These are phyloP conservation scores for Hiodon tergisus DNA, from an alignment of 2,113 vertebrate genomes.

Conservation along the genomic window DNA sequence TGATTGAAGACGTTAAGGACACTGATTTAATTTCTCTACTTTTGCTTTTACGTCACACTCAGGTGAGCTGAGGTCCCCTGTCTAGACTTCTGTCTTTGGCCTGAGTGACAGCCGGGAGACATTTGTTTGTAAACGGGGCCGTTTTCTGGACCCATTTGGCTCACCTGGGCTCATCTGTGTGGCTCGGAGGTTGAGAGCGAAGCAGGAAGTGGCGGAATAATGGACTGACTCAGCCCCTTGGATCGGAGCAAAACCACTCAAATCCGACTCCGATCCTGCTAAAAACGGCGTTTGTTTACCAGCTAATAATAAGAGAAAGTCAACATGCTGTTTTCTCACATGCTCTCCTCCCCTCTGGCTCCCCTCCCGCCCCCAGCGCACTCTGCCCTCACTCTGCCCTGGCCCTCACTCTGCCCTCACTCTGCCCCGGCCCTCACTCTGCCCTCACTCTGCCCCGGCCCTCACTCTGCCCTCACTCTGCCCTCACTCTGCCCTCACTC, in stretches of 20 bases:
- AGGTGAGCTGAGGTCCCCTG: too few relatives aligned
- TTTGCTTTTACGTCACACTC: too few relatives aligned
- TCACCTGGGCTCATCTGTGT: too few relatives aligned
- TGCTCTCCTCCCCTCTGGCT: slow-evolving; percentile 7
- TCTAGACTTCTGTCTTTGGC: too few relatives aligned
- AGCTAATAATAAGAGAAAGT: slow-evolving; percentile 48
- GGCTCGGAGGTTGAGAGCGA: too few relatives aligned
- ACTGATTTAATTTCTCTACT: too few relatives aligned
- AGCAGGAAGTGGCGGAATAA: too few relatives aligned
- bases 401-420: slow-evolving; percentile 9
- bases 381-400: slow-evolving; percentile 15
- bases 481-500: neutral
- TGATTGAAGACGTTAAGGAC: too few relatives aligned
- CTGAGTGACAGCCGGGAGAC: too few relatives aligned
- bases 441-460: slow-evolving; percentile 32
- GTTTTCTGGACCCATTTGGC: too few relatives aligned
- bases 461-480: neutral
- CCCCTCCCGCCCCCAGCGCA: slow-evolving; percentile 21
- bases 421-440: neutral
- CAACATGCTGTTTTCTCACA: slow-evolving; percentile 35
- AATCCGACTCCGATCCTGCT: slow-evolving; percentile 35
- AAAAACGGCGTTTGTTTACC: slow-evolving; percentile 64
- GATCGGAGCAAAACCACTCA: slow-evolving; percentile 20
- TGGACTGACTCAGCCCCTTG: neutral
- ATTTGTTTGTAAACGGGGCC: too few relatives aligned